A percentile compares a stretch with the other conserved stretches of the same genome.
Evolutionary conservation across 2,888 invertebrate species (phyloP).

Genomic region (Drosophila fungiperda): DNA sequence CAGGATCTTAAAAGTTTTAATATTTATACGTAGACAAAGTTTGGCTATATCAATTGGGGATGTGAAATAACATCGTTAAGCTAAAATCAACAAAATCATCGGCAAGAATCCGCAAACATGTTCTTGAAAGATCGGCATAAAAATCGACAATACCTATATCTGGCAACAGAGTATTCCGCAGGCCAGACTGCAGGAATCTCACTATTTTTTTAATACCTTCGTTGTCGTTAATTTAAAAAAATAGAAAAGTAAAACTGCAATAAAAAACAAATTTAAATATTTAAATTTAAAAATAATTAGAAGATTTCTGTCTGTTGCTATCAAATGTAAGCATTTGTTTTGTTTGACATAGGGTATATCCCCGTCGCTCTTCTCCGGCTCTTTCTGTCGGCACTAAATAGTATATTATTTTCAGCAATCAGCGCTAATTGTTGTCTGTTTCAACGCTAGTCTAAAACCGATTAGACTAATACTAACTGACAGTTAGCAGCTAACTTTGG

Average conservation of each 20-base stretch:
- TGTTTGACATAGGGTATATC: neutral
- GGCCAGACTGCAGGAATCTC: too few species aligned
- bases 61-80: neutral
- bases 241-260: too few species aligned
- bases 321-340: neutral
- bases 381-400: neutral
- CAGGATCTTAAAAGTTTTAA: neutral
- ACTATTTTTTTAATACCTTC: too few species aligned
- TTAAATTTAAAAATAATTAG: neutral
- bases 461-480: conserved; percentile 1
- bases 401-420: conserved; percentile 31
- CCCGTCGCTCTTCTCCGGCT: neutral
- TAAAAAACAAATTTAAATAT: too few species aligned
- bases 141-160: neutral
- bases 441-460: conserved; percentile 1
- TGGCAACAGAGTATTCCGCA: too few species aligned
- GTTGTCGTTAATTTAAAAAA: too few species aligned
- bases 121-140: neutral
- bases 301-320: neutral
- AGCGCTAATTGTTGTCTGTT: conserved; percentile 40
- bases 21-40: neutral
- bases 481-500: neutral
- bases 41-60: neutral
- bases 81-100: too few species aligned
- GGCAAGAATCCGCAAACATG: neutral